These are phyloP conservation scores for Mimumesa dahlbomi DNA, from an alignment of 2,888 invertebrate species.

Conservation along the genomic window DNA sequence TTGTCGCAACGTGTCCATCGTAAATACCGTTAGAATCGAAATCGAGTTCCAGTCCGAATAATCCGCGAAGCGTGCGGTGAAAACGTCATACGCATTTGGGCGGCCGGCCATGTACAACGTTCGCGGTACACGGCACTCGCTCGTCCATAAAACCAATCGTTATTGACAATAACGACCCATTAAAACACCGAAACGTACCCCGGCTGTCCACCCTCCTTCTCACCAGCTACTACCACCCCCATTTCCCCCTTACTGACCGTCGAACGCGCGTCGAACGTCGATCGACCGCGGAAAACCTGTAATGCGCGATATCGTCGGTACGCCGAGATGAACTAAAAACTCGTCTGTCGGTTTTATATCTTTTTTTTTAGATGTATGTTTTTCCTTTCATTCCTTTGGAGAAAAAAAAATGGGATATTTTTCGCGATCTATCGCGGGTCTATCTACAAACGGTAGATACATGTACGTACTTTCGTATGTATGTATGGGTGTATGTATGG, in stretches of 20 bases:
- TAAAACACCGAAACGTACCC: slow-evolving; percentile 57
- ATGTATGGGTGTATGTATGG: no score
- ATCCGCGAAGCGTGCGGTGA: slow-evolving; percentile 38
- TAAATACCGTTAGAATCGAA: slow-evolving; percentile 45
- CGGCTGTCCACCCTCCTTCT: slow-evolving; percentile 4
- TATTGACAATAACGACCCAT: slow-evolving; percentile 67
- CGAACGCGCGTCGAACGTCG: slow-evolving; percentile 15
- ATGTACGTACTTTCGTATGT: no score
- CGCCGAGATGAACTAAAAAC: slow-evolving; percentile 17
- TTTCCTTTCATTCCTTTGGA: background rate
- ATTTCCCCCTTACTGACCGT: slow-evolving; percentile 16
- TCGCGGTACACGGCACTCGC: slow-evolving; percentile 36
- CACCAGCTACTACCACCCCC: background rate
- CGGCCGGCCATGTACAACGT: slow-evolving; percentile 21
- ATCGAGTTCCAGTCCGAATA: slow-evolving; percentile 42
- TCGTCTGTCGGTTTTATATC: slow-evolving; percentile 28
- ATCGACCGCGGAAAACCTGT: slow-evolving; percentile 47
- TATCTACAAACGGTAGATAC: no score
- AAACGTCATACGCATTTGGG: slow-evolving; percentile 49
- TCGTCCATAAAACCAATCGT: slow-evolving; percentile 65
- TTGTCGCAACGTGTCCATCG: slow-evolving; percentile 42
- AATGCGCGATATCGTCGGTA: slow-evolving; percentile 29
- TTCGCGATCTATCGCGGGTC: no score
- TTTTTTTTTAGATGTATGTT: background rate
- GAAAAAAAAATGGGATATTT: background rate